Percentiles rank a stretch among this genome's conserved stretches.
Conservation (phyloP, 2,888 invertebrate species). For the Tetropium fuscum region DNA sequence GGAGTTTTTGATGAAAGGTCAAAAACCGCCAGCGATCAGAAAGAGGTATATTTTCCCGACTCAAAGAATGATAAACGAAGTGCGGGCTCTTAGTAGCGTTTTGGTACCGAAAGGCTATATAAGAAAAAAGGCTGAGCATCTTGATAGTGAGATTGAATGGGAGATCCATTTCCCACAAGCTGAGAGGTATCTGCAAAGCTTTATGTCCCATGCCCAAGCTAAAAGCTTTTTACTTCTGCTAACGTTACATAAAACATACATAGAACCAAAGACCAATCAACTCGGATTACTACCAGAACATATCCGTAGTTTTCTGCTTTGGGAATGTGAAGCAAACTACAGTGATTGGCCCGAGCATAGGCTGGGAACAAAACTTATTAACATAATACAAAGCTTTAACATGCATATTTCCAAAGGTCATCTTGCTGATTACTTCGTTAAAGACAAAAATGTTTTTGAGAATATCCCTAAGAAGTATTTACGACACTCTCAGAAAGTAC, state of each 20-base stretch:
- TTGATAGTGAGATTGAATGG: conserved; percentile 76
- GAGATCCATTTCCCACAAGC: conserved; percentile 82
- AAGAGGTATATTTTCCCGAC: conserved; percentile 78
- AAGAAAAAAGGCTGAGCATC: conserved; percentile 68
- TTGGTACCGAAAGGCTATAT: conserved; percentile 78
- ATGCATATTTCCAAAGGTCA: conserved; percentile 71
- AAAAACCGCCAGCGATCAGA: conserved; percentile 67
- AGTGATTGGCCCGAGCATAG: conserved; percentile 81
- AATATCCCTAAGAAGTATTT: conserved; percentile 75
- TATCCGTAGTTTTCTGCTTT: conserved; percentile 79
- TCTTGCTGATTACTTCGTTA: conserved; percentile 80
- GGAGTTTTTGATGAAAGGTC: conserved; percentile 74
- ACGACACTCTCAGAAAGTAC: conserved; percentile 73
- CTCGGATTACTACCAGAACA: conserved; percentile 78
- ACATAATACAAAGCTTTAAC: conserved; percentile 75
- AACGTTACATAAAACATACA: conserved; percentile 78
- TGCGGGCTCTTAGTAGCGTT: conserved; percentile 76
- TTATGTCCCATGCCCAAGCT: conserved; percentile 78
- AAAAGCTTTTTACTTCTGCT: conserved; percentile 78
- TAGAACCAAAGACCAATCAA: conserved; percentile 74
- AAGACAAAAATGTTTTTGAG: conserved; percentile 78
- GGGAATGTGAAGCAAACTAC: conserved; percentile 80
- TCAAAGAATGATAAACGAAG: conserved; percentile 73
- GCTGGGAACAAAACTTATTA: conserved; percentile 75
- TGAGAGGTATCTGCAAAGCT: conserved; percentile 80